These are phyloP conservation scores for Drosophila borborema DNA, from an alignment of 2,888 invertebrate species.

Conservation along the genomic window DNA sequence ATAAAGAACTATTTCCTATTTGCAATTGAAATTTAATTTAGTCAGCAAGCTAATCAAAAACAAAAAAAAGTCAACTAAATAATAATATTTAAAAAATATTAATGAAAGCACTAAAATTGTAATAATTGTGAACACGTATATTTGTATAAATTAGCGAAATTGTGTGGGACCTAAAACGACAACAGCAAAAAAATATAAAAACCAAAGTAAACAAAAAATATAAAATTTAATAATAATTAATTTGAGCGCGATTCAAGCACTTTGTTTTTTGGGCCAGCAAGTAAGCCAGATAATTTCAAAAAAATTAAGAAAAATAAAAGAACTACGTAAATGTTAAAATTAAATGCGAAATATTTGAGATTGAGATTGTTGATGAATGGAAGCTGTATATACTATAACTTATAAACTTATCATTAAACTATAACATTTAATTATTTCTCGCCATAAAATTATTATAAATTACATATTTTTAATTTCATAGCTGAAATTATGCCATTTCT, in stretches of 20 bases:
- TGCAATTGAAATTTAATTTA: constrained; percentile 73
- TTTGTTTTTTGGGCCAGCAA: constrained; percentile 52
- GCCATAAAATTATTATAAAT: constrained; percentile 58
- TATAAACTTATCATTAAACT: constrained; percentile 75
- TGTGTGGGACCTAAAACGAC: constrained; percentile 73
- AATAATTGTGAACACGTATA: constrained; percentile 53
- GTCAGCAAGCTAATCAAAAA: constrained; percentile 71
- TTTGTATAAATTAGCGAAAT: constrained; percentile 75
- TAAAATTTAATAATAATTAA: constrained; percentile 1
- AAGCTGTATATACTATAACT: constrained; percentile 75
- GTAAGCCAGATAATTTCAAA: constrained; percentile 25
- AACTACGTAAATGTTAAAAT: constrained; percentile 28
- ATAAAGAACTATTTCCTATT: constrained; percentile 63
- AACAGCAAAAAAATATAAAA: constrained; percentile 24
- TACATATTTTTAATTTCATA: constrained; percentile 65
- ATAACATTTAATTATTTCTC: constrained; percentile 69
- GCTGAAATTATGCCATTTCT: constrained; percentile 64
- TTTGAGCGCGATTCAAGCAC: constrained; percentile 14
- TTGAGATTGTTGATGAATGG: constrained; percentile 67
- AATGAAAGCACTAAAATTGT: constrained; percentile 42
- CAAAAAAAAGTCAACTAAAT: constrained; percentile 48
- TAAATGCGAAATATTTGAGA: constrained; percentile 51
- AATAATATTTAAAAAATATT: constrained; percentile 53
- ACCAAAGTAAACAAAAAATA: constrained; percentile 15
- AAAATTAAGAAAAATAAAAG: constrained; percentile 18